Percentiles rank a stretch among this genome's conserved stretches.
Evolutionary conservation across 2,113 vertebrate species (phyloP).

Genomic region (Engystomops pustulosus): DNA sequence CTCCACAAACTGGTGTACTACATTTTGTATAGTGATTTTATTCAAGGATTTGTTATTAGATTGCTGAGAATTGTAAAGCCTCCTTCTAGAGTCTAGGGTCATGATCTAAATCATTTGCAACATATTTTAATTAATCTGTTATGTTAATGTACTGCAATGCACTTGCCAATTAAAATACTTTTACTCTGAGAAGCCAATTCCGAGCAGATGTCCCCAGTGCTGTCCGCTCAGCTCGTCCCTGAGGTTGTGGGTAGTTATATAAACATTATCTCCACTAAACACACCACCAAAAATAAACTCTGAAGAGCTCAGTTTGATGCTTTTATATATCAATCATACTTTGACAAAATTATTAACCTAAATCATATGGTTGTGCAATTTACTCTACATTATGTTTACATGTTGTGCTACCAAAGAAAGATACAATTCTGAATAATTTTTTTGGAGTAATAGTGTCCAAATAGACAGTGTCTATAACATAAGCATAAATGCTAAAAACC

Average conservation of each 20-base stretch:
- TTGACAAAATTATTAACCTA: not conserved
- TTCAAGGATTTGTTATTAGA: not conserved
- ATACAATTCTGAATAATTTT: too few species aligned
- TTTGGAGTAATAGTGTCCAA: too few species aligned
- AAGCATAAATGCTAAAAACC: too few species aligned
- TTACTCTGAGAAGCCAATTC: not conserved
- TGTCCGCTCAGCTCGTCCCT: not conserved
- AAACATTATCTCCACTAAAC: not conserved
- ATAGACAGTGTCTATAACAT: too few species aligned
- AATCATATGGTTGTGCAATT: not conserved
- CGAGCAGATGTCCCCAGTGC: slow-evolving; percentile 10
- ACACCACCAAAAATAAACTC: not conserved
- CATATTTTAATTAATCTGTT: slow-evolving; percentile 28
- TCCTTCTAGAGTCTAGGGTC: slow-evolving; percentile 1
- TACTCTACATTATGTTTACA: not conserved
- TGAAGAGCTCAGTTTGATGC: not conserved
- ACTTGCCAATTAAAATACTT: slow-evolving; percentile 18
- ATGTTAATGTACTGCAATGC: slow-evolving; percentile 6
- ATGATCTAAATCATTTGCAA: slow-evolving; percentile 15
- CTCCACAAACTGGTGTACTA: not conserved
- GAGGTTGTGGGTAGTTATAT: not conserved
- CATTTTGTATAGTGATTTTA: not conserved
- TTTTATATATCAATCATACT: not conserved
- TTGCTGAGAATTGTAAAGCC: not conserved
- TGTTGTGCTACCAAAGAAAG: not conserved